Evolutionary conservation across 2,888 invertebrate genomes (phyloP).

Genomic region (Corbicula japonica): DNA sequence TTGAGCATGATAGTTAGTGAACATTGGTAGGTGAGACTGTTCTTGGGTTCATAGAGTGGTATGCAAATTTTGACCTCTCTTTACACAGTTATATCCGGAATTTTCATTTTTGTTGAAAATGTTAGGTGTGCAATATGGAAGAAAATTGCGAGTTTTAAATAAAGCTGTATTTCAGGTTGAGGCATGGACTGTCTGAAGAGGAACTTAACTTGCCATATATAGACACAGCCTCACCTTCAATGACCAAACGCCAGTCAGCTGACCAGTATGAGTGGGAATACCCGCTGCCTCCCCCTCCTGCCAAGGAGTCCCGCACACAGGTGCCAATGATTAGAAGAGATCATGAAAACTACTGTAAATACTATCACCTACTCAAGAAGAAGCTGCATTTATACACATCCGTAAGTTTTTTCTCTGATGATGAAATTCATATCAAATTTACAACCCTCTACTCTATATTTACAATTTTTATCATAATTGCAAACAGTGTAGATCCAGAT

Average conservation of each 20-base stretch:
- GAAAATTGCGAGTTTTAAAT: too few relatives aligned
- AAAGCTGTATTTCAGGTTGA: conserved; percentile 19
- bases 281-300: conserved; percentile 75
- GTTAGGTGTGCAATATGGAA: too few relatives aligned
- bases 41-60: too few relatives aligned
- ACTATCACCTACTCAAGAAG: conserved; percentile 76
- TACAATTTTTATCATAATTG: too few relatives aligned
- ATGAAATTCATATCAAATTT: too few relatives aligned
- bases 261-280: conserved; percentile 73
- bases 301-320: conserved; percentile 67
- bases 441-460: too few relatives aligned
- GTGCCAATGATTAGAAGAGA: conserved; percentile 62
- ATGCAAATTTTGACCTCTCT: too few relatives aligned
- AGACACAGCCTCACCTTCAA: conserved; percentile 30
- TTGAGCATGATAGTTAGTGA: too few relatives aligned
- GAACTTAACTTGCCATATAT: conserved; percentile 56
- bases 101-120: too few relatives aligned
- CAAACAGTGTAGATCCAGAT: too few relatives aligned
- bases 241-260: conserved; percentile 13
- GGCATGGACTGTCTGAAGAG: conserved; percentile 46
- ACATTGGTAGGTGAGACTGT: too few relatives aligned
- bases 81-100: too few relatives aligned
- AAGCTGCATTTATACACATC: conserved; percentile 79
- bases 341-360: conserved; percentile 74
- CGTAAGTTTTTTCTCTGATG: conserved; percentile 73